Conservation (phyloP, 2,888 invertebrate genomes). For the Oscheius sp. region DNA sequence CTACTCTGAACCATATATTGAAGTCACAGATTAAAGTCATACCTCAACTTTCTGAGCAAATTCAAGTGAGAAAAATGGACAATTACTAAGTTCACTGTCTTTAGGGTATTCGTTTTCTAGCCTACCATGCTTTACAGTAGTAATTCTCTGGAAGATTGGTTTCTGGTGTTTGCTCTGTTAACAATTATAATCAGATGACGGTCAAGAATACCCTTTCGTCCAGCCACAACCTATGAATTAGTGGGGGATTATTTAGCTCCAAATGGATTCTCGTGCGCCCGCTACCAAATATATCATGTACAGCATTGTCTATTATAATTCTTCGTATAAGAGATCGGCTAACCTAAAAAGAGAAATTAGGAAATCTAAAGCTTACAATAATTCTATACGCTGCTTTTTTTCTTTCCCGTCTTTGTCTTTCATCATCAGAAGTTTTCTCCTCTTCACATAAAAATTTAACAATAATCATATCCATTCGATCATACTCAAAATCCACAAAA, state of each 20-base stretch:
- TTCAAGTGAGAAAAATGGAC: conserved; percentile 47
- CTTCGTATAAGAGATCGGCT: conserved; percentile 40
- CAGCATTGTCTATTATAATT: conserved; percentile 47
- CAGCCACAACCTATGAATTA: conserved; percentile 31
- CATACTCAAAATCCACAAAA: conserved; percentile 43
- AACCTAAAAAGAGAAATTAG: conserved; percentile 33
- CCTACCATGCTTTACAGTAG: conserved; percentile 38
- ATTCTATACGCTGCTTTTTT: background rate
- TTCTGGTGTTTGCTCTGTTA: background rate
- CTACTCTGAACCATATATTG: conserved; percentile 14
- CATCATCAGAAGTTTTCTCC: background rate
- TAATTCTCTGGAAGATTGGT: conserved; percentile 9
- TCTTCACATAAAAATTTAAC: conserved; percentile 28
- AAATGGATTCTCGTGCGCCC: conserved; percentile 39
- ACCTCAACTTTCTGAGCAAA: conserved; percentile 33
- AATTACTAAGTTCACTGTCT: conserved; percentile 40
- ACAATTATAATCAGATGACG: too few species aligned
- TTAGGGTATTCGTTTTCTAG: conserved; percentile 32
- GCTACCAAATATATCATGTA: conserved; percentile 31
- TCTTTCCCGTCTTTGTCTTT: background rate
- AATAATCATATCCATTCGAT: conserved; percentile 42
- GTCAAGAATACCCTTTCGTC: background rate
- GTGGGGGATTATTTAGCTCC: conserved; percentile 43
- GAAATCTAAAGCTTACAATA: background rate
- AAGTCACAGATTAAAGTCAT: background rate